phyloP scores from a whole-genome alignment of 2,888 invertebrate genomes.

The Polyommatus icarus region DNA sequence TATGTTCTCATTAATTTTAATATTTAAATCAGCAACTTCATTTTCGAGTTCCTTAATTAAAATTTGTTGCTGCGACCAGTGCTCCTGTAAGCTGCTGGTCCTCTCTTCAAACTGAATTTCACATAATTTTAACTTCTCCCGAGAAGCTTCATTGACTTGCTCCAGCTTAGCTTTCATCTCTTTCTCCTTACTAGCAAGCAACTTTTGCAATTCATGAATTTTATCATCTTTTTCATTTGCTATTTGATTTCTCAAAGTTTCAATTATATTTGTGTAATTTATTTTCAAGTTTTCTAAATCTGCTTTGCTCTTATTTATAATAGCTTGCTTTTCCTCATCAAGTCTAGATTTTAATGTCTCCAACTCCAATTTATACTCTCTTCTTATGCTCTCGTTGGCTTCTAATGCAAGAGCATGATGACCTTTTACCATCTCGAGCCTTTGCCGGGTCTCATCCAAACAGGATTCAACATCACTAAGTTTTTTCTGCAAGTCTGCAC shows the following conservation, averaged over 20 bases:
- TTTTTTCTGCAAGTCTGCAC: slow-evolving; percentile 71
- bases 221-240: slow-evolving; percentile 63
- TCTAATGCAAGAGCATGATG: slow-evolving; percentile 74
- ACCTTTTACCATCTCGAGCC: slow-evolving; percentile 75
- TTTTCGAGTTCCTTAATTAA: slow-evolving; percentile 59
- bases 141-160: slow-evolving; percentile 70
- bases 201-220: slow-evolving; percentile 59
- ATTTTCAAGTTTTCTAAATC: slow-evolving; percentile 64
- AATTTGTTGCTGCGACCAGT: slow-evolving; percentile 60
- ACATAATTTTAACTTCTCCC: slow-evolving; percentile 68
- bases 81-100: slow-evolving; percentile 62
- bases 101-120: slow-evolving; percentile 76
- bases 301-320: slow-evolving; percentile 60
- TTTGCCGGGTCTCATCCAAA: slow-evolving; percentile 66
- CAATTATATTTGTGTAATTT: slow-evolving; percentile 59
- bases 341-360: slow-evolving; percentile 69
- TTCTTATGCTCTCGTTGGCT: slow-evolving; percentile 75
- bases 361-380: slow-evolving; percentile 71
- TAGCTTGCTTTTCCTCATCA: slow-evolving; percentile 70
- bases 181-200: slow-evolving; percentile 58
- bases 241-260: slow-evolving; percentile 60
- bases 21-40: slow-evolving; percentile 62
- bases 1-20: slow-evolving; percentile 54
- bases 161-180: slow-evolving; percentile 74
- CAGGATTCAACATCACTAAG: slow-evolving; percentile 59